Evolutionary conservation across 2,113 vertebrate species (phyloP).

Genomic region (Chaetorhynchus papuensis): DNA sequence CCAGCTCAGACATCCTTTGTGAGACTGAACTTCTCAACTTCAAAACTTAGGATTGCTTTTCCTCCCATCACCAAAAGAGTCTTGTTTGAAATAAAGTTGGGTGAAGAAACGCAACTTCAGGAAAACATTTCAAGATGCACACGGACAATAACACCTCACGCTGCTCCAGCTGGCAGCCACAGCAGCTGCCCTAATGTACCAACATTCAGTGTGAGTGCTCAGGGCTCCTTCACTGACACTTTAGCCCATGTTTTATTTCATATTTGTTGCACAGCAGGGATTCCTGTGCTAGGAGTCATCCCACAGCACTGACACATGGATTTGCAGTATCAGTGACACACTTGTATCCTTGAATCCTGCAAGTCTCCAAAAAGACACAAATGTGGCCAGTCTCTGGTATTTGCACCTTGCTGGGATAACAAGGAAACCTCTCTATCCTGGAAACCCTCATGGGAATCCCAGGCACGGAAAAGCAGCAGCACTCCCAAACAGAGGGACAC

Average conservation of each 20-base stretch:
- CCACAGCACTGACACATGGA: neutral
- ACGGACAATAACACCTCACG: neutral
- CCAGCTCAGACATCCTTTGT: neutral
- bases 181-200: neutral
- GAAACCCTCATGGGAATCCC: fast-evolving
- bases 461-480: neutral
- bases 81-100: neutral
- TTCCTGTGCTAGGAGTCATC: neutral
- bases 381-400: neutral
- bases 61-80: too few species aligned
- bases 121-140: neutral
- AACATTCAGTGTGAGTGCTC: neutral
- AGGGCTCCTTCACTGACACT: neutral
- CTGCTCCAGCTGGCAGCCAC: neutral
- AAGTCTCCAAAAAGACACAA: neutral
- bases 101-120: neutral
- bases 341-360: neutral
- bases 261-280: neutral
- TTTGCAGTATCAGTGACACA: neutral
- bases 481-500: neutral
- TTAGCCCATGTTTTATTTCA: neutral
- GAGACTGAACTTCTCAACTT: neutral
- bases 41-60: neutral
- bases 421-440: neutral
- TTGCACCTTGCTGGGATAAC: neutral